A percentile compares a stretch with the other conserved stretches of the same genome.
These are phyloP conservation scores for Seriola quinqueradiata DNA, from an alignment of 2,113 vertebrate genomes.

Conservation along the genomic window DNA sequence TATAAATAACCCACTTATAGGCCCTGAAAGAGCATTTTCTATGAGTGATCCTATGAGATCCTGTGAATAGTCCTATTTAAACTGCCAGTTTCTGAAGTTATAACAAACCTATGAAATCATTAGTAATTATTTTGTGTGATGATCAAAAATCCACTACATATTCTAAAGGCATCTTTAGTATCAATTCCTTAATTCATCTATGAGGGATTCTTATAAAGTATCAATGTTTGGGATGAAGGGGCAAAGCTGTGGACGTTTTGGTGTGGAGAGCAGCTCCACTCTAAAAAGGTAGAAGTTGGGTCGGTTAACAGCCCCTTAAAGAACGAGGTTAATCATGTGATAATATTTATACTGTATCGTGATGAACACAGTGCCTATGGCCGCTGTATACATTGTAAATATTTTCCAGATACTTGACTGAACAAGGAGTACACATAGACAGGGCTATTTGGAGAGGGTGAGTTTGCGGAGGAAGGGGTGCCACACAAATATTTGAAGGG, in stretches of 20 bases:
- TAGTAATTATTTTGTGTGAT: neutral
- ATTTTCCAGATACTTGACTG: conserved; percentile 69
- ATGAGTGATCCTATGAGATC: neutral
- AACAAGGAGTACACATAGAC: conserved; percentile 69
- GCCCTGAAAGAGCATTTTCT: neutral
- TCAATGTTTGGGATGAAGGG: neutral
- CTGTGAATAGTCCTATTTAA: neutral
- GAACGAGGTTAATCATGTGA: conserved; percentile 37
- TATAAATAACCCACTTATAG: neutral
- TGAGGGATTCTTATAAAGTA: neutral
- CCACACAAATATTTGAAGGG: conserved; percentile 73
- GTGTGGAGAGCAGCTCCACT: neutral
- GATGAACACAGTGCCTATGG: conserved; percentile 61
- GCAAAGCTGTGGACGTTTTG: neutral
- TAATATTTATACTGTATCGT: conserved; percentile 61
- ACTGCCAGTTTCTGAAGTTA: neutral
- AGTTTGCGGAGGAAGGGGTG: conserved; percentile 57
- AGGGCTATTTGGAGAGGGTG: conserved; percentile 58
- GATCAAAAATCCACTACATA: neutral
- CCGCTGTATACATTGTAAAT: conserved; percentile 73
- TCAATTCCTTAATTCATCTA: neutral
- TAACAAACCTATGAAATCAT: neutral
- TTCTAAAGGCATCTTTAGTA: neutral
- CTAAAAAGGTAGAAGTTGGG: neutral
- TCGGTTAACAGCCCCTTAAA: conserved; percentile 27